Evolutionary conservation across 2,797 vertebrate genomes (phyloP).

Genomic region (Synanceia verrucosa): DNA sequence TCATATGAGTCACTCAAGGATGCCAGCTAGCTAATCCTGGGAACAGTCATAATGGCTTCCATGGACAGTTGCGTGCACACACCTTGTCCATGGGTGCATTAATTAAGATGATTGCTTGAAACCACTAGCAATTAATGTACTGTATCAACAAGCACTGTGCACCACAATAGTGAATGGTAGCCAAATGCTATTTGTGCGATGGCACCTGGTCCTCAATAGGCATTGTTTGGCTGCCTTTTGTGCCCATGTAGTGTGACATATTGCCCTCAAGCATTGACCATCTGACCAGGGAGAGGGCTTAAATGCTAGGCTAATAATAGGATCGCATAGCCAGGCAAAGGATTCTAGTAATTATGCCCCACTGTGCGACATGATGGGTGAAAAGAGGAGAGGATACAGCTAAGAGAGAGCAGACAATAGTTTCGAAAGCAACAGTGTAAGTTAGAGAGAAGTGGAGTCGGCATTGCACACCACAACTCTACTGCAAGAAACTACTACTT

Average conservation of each 20-base stretch:
- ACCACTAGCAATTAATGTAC: conserved; percentile 65
- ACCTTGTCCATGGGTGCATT: conserved; percentile 63
- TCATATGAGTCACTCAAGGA: conserved; percentile 73
- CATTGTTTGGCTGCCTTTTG: conserved; percentile 85
- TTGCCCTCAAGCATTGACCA: conserved; percentile 85
- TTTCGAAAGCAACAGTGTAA: conserved; percentile 18
- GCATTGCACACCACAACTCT: conserved; percentile 9
- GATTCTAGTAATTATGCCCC: conserved; percentile 81
- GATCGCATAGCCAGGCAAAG: conserved; percentile 73
- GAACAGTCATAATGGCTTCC: conserved; percentile 55
- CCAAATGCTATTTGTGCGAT: conserved; percentile 78
- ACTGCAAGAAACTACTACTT: conserved; percentile 36
- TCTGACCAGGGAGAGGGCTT: conserved; percentile 84
- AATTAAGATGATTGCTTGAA: conserved; percentile 71
- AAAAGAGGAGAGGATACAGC: conserved; percentile 62
- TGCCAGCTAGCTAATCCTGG: conserved; percentile 62
- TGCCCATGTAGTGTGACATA: conserved; percentile 84
- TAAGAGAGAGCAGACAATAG: conserved; percentile 40
- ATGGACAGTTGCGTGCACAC: conserved; percentile 53
- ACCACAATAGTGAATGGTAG: conserved; percentile 76
- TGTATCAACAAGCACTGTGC: conserved; percentile 65
- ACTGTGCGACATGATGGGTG: conserved; percentile 81
- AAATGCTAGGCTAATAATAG: conserved; percentile 84
- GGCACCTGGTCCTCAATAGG: conserved; percentile 86
- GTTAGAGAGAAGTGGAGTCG: conserved; percentile 22